Base-by-base conservation (phyloP, 2,888 invertebrate genomes). In the Microctonus brassicae region DNA sequence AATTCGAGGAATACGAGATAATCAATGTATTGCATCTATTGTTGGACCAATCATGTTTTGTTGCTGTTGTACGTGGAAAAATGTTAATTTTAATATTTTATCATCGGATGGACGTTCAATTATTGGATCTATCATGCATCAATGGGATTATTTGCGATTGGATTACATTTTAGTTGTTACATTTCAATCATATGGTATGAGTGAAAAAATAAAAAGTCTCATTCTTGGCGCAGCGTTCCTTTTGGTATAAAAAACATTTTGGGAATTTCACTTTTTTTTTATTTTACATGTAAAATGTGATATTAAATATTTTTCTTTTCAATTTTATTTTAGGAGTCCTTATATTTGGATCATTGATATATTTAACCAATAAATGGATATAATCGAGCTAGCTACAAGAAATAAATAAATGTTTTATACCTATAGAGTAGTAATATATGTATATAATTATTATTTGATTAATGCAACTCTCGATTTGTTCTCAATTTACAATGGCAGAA, bases 221-320 rank as follows among this genome's bases (percentile, higher is more conserved):
- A 89, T 97, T 66, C 85, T 97, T 29, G 97, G 94, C 5, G 93
- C 95, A 60, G 91, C 94, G 0, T 96, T 97, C 88, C 89, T 97
- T 71, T 88, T 97, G 91, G 97, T 96, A 90, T 17, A 34, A 17
- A 65, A 20, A 29, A 5, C 29, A 29, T 29, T 29, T 29, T n/a
- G n/a, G n/a, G n/a, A n/a, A n/a, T n/a, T n/a, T n/a, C n/a, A 53
- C 29, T 36, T 34, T 17, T 11, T 1, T 9, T 29, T 2, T 7
- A 29, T n/a, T 64, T 13, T 26, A 3, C 2, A 24, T 9, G 1
- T 1, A 0, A 2, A 57, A 39, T 26, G 10, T 29, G 7, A 20
- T 3, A 1, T 24, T 24, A 24, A 7, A 24, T n/a, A n/a, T n/a
- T n/a, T n/a, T n/a, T n/a, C n/a, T n/a, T 67, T 5, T 17, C 20